Evolutionary conservation across 2,888 invertebrate genomes (phyloP), one percentile per base, ranked within the genome.

Genomic region (Trichopria drosophilae): DNA sequence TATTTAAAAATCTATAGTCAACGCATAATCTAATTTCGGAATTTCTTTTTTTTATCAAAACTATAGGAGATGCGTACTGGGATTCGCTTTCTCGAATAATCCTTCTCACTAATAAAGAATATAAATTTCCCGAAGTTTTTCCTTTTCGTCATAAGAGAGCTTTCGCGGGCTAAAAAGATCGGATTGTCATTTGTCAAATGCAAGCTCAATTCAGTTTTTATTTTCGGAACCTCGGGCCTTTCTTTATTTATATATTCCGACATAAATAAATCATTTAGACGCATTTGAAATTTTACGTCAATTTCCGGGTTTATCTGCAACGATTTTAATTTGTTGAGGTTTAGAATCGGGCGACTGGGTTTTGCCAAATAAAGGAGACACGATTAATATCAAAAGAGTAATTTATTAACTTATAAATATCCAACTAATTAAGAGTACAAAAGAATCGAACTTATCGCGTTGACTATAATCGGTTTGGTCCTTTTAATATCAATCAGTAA

Each of bases 1-100:
- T 46, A 24, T 54, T 51, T 19, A 46, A 34, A 22, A 37, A 18
- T 3, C 44, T 34, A 42, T 47, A 54, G 22, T 54, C 46, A 1
- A 54, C 46, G 19, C 47, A 51, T 7, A 51, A 28, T n/a, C 47
- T 24, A 10, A 42, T 22, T 23, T 46, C 54, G 13, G 40, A 35
- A 18, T 31, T 54, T 7, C 47, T 51, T 9, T 51, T 54, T 15
- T 43, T 51, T 2, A 47, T 49, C 3, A 51, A 10, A 19, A 48
- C 37, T 23, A 56, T 53, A 10, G 48, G 53, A 7, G 56, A 51
- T 6, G 35, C 53, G 16, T 41, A 56, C 28, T 44, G 49, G 6
- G 57, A 49, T 13, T 57, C 39, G 23, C 52, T 57, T 6, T 42
- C 44, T 22, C 40, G 44, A 39, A 57, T 57, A 18, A 52, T 49